Percentiles rank a stretch among this genome's conserved stretches.
Evolutionary conservation across 1,140 invertebrate species (phyloP).

Genomic region (Neodiprion pinetum): DNA sequence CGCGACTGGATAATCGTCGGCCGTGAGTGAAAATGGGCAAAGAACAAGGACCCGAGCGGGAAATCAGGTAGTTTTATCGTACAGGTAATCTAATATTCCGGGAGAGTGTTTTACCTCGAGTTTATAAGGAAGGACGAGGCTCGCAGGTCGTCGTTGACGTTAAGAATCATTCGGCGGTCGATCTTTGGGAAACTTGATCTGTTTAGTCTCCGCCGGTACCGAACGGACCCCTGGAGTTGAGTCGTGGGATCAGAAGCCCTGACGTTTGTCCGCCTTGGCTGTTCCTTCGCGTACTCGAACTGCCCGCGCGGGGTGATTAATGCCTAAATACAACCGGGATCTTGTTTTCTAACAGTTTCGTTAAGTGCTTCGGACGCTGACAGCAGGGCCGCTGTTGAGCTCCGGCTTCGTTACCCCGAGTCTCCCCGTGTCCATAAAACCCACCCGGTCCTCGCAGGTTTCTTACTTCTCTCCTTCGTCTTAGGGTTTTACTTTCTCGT

Average conservation of each 20-base stretch:
- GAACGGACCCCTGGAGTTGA: constrained; percentile 20
- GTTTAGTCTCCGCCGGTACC: constrained; percentile 41
- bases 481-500: neutral
- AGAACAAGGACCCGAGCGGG: too few species aligned
- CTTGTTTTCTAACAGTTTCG: constrained; percentile 33
- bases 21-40: too few species aligned
- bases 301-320: constrained; percentile 16
- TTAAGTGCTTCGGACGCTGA: constrained; percentile 24
- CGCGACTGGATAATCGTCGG: too few species aligned
- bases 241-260: constrained; percentile 26
- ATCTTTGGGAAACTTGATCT: constrained; percentile 51
- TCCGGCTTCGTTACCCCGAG: too few species aligned
- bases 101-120: too few species aligned
- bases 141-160: constrained; percentile 28
- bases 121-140: constrained; percentile 26
- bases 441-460: too few species aligned
- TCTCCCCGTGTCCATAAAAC: too few species aligned
- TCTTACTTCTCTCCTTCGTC: too few species aligned
- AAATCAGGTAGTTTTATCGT: too few species aligned
- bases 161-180: constrained; percentile 42
- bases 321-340: constrained; percentile 14
- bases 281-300: neutral
- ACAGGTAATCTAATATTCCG: too few species aligned
- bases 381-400: neutral
- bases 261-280: neutral